phyloP scores from a whole-genome alignment of 2,888 invertebrate species.

The Villa cingulata region DNA sequence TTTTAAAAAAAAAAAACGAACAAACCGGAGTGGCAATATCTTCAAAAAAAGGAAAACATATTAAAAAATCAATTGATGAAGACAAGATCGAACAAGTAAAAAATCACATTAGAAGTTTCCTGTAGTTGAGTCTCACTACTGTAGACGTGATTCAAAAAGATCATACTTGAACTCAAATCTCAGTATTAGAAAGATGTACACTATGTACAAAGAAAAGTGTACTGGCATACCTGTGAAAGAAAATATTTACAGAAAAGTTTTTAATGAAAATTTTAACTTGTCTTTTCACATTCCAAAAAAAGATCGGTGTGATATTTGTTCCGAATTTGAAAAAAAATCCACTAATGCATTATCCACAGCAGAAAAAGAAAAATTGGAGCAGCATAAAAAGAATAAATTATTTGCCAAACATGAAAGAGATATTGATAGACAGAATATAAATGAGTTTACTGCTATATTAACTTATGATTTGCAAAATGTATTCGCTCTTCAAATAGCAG shows the following conservation, averaged over 20 bases:
- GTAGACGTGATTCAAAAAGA: not conserved
- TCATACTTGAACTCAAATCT: not conserved
- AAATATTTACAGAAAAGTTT: not conserved
- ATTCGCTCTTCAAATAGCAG: too few relatives aligned
- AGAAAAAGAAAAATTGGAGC: not conserved
- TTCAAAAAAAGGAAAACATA: not conserved
- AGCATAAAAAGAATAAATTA: too few relatives aligned
- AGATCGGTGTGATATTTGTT: too few relatives aligned
- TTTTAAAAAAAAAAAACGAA: too few relatives aligned
- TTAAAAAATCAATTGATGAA: not conserved
- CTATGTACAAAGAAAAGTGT: not conserved
- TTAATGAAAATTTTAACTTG: not conserved
- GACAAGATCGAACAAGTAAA: not conserved
- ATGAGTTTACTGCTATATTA: too few relatives aligned
- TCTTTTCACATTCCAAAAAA: not conserved
- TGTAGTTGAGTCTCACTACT: not conserved
- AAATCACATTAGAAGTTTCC: not conserved
- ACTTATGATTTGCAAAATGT: too few relatives aligned
- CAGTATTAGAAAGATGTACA: constrained; percentile 1
- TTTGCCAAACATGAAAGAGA: too few relatives aligned
- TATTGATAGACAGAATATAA: too few relatives aligned
- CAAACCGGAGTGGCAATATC: too few relatives aligned
- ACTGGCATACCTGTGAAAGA: not conserved
- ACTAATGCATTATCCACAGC: too few relatives aligned
- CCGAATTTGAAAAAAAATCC: too few relatives aligned